Evolutionary conservation across 1,140 invertebrate species (phyloP), one percentile per base, ranked within the genome.

Genomic region (Oreohelix idahoensis): DNA sequence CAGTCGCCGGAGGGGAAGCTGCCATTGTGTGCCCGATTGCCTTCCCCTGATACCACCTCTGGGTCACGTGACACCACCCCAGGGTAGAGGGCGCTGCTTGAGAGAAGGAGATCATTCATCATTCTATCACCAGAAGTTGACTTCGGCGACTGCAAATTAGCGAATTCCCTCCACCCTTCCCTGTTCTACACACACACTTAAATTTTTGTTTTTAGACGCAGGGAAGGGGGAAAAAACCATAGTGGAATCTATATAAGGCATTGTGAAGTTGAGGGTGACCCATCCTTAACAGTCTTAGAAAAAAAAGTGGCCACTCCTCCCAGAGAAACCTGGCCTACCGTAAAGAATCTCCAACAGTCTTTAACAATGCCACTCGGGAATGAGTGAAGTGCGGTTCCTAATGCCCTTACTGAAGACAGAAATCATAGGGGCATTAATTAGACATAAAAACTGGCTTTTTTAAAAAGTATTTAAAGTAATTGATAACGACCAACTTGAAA

Each of bases 61-160:
- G 29, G 63, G 63, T 66, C 63, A 66, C 63, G 63, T 66, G 63
- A 66, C 63, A 32, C 63, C 29, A 66, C 63, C 63, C 63, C 63
- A 32, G 63, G 63, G 63, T 66, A 66, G 63, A 66, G n/a, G 63
- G 63, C 63, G 63, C 63, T 66, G 29, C 63, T 66, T 32, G 63
- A 66, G 63, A 66, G 2, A 29, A 5, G 29, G 1, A 66, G 63
- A 35, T 35, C 63, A 32, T 66, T 32, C n/a, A 66, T 66, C 63
- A 66, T 66, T 29, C 63, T 32, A 32, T 66, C 63, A 66, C 63
- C 63, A 23, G 32, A 66, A 35, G n/a, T 17, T 32, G 63, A 66
- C 63, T 29, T 11, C 2, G n/a, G 63, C 63, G 63, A 66, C 63
- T 66, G n/a, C 53, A 20, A 58, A 58, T 58, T 58, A 58, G 53